Evolutionary conservation across 1,140 invertebrate species (phyloP).

Genomic region (Listronotus bonariensis): DNA sequence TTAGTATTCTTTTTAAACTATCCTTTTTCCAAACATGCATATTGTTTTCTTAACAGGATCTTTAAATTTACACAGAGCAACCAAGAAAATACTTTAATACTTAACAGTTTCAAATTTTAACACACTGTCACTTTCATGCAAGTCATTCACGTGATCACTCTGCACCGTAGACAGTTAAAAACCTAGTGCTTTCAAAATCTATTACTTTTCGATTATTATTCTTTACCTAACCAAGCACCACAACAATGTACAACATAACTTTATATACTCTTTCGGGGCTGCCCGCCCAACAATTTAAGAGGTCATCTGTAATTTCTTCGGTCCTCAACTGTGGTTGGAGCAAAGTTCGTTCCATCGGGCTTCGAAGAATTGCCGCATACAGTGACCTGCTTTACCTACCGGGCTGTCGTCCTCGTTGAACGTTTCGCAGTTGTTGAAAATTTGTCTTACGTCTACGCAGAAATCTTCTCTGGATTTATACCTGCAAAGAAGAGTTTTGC

Average conservation of each 20-base stretch:
- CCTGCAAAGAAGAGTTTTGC: conserved; percentile 57
- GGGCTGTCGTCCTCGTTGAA: conserved; percentile 98
- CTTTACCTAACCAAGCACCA: conserved; percentile 29
- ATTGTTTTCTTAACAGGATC: too few relatives aligned
- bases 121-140: conserved; percentile 1
- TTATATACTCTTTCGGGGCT: conserved; percentile 6
- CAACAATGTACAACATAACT: conserved; percentile 26
- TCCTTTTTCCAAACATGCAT: too few relatives aligned
- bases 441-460: conserved; percentile 84
- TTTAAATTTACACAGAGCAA: conserved; percentile 5
- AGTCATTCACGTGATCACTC: conserved; percentile 6
- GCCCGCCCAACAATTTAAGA: neutral
- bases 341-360: conserved; percentile 77
- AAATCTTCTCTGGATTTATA: conserved; percentile 90
- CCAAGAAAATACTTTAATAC: conserved; percentile 8
- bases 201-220: conserved; percentile 3
- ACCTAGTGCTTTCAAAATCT: conserved; percentile 14
- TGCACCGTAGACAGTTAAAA: conserved; percentile 2
- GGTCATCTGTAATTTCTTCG: conserved; percentile 17
- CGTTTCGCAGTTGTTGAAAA: conserved; percentile 96
- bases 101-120: conserved; percentile 23
- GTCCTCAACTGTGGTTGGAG: conserved; percentile 53
- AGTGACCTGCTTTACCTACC: conserved; percentile 91
- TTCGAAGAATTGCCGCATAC: conserved; percentile 90
- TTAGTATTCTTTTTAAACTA: too few relatives aligned